Percentiles rank a stretch among this genome's conserved stretches.
These are phyloP conservation scores for Cyrtonyx montezumae DNA, from an alignment of 2,113 vertebrate species.

Conservation along the genomic window DNA sequence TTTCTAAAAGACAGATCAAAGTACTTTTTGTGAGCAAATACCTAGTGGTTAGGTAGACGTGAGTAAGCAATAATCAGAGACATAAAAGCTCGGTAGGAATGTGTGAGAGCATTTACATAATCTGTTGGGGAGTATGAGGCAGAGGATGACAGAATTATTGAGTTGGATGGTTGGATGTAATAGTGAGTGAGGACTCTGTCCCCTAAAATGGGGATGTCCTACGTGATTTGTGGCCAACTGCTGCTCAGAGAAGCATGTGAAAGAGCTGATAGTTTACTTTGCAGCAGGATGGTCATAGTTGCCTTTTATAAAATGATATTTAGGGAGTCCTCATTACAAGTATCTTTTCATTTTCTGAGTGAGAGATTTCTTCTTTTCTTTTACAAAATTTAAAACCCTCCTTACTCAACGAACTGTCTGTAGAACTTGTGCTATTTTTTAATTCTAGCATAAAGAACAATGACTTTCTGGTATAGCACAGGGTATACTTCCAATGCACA, in stretches of 20 bases:
- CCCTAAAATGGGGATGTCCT: not conserved
- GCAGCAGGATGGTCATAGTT: not conserved
- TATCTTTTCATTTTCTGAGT: constrained; percentile 2
- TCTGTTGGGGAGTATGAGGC: not conserved
- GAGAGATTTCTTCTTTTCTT: constrained; percentile 18
- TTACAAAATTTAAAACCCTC: not conserved
- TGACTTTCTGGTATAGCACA: not conserved
- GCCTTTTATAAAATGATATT: constrained; percentile 12
- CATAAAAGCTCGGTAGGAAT: not conserved
- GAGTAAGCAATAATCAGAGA: not conserved
- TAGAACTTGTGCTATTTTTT: not conserved
- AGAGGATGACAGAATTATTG: not conserved
- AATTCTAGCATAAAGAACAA: not conserved
- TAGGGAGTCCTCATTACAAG: not conserved
- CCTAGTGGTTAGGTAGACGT: not conserved
- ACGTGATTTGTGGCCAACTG: not conserved
- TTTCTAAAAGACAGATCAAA: not conserved
- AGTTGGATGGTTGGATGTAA: not conserved
- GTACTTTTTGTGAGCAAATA: not conserved
- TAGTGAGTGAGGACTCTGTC: not conserved
- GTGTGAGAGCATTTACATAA: not conserved
- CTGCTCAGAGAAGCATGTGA: not conserved
- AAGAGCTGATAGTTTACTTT: not conserved
- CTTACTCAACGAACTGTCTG: not conserved
- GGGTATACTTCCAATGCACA: not conserved